phyloP scores from a whole-genome alignment of 2,888 invertebrate genomes.

The Zhuqinia jingwanae region DNA sequence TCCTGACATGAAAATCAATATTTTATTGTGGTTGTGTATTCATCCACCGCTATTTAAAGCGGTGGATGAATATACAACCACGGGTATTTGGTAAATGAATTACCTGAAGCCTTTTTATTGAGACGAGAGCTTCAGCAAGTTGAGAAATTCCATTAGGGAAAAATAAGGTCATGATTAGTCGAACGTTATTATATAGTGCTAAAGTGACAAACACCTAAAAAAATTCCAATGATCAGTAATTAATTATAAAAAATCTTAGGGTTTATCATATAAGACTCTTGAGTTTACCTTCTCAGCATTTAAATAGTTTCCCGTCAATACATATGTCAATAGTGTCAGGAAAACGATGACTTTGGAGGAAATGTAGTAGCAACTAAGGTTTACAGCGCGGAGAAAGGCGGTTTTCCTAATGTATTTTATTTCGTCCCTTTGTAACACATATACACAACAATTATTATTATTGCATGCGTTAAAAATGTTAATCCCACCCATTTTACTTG shows the following conservation, averaged over 20 bases:
- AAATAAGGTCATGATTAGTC: conserved; percentile 92
- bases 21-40: too few relatives aligned
- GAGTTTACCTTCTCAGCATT: conserved; percentile 84
- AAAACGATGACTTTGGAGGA: conserved; percentile 92
- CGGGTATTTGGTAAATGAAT: neutral
- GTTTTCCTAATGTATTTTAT: conserved; percentile 85
- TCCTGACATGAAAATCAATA: too few relatives aligned
- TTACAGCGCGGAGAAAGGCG: conserved; percentile 86
- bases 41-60: too few relatives aligned
- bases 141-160: conserved; percentile 93
- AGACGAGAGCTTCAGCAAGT: conserved; percentile 90
- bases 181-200: conserved; percentile 92
- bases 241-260: neutral
- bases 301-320: conserved; percentile 85
- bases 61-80: too few relatives aligned
- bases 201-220: conserved; percentile 89
- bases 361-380: conserved; percentile 85
- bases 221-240: conserved; percentile 80
- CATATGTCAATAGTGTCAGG: conserved; percentile 89
- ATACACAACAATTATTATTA: too few relatives aligned
- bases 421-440: too few relatives aligned
- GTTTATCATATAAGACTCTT: neutral
- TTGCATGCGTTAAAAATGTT: too few relatives aligned
- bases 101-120: conserved; percentile 87
- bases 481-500: too few relatives aligned